Evolutionary conservation across 2,113 vertebrate species (phyloP).

Genomic region (Hypocryptadius cinnamomeus): DNA sequence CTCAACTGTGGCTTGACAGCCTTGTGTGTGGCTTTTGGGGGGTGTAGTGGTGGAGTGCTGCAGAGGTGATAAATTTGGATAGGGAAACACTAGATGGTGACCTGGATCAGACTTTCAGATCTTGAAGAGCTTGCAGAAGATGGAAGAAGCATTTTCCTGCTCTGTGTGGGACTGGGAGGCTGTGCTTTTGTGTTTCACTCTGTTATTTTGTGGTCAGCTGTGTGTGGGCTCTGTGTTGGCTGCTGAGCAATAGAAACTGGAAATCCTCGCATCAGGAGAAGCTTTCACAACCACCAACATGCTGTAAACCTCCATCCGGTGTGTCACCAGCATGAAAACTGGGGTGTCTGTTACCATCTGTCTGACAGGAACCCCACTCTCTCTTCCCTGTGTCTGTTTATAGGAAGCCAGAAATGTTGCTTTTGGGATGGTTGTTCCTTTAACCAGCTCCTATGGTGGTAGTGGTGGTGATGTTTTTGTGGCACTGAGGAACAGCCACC

Average conservation of each 20-base stretch:
- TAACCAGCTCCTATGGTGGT: background rate
- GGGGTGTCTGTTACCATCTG: background rate
- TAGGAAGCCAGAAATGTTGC: background rate
- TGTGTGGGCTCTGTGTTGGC: background rate
- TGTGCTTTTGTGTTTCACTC: background rate
- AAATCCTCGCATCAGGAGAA: background rate
- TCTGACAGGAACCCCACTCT: background rate
- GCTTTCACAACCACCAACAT: background rate
- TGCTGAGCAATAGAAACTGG: background rate
- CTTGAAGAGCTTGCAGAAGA: background rate
- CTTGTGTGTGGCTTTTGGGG: background rate
- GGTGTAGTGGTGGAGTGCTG: background rate
- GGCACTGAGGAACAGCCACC: background rate
- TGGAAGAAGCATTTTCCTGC: background rate
- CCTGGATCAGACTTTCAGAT: background rate
- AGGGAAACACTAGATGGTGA: background rate
- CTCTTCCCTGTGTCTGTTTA: background rate
- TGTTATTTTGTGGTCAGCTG: background rate
- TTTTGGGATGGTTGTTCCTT: background rate
- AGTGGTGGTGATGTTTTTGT: background rate
- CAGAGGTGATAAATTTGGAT: background rate
- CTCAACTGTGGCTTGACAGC: background rate
- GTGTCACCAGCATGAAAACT: background rate
- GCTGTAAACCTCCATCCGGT: background rate
- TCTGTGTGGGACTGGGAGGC: background rate